These are phyloP conservation scores for Lepidurus arcticus DNA, from an alignment of 1,140 invertebrate species.

Conservation along the genomic window DNA sequence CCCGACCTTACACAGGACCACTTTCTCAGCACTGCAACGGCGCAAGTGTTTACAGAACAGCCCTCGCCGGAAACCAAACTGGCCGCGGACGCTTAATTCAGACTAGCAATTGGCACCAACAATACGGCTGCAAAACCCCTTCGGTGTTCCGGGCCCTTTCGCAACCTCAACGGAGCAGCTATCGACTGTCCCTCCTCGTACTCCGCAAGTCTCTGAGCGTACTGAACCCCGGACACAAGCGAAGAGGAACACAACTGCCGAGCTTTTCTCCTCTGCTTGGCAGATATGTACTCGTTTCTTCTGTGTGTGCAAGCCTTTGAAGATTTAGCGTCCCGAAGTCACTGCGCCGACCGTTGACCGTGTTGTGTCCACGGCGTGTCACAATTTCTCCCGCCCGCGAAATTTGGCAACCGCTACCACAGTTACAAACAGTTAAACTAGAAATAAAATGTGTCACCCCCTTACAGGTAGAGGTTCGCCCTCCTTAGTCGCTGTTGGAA, in stretches of 20 bases:
- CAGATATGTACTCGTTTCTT: neutral
- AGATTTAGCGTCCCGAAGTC: neutral
- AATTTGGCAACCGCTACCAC: neutral
- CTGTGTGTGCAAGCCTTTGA: neutral
- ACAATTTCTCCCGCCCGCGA: neutral
- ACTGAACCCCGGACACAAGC: constrained; percentile 10
- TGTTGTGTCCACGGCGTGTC: neutral
- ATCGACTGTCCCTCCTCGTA: constrained; percentile 6
- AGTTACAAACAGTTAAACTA: neutral
- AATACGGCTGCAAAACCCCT: neutral
- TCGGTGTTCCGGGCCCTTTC: neutral
- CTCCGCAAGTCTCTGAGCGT: neutral
- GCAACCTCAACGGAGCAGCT: neutral
- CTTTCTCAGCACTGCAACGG: too few relatives aligned
- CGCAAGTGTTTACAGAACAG: too few relatives aligned
- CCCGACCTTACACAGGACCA: too few relatives aligned
- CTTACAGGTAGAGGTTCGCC: neutral
- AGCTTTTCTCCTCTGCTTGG: neutral
- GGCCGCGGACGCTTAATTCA: neutral
- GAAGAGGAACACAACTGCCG: neutral
- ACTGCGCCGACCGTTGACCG: neutral
- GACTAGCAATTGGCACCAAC: neutral
- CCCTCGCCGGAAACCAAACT: too few relatives aligned
- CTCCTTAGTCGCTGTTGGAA: neutral
- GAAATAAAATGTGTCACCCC: neutral